Conservation (phyloP, 2,888 invertebrate genomes). For the Crossocerus cetratus region DNA sequence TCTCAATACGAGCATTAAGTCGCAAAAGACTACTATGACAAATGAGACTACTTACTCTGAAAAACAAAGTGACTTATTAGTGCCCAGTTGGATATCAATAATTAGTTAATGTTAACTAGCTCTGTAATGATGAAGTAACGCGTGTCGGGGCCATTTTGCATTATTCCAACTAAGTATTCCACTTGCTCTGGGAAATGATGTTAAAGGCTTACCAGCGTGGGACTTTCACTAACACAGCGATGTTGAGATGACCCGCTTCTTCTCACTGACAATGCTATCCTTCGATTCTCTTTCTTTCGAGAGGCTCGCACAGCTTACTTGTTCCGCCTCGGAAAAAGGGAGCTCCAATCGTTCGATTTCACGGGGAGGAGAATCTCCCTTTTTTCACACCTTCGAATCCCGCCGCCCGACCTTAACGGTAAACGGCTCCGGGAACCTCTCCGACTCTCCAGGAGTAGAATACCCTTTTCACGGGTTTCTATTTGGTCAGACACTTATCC, state of each 20-base stretch:
- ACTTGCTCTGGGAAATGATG: too few species aligned
- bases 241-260: slow-evolving; percentile 33
- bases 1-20: too few species aligned
- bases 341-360: slow-evolving; percentile 6
- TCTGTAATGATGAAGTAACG: too few species aligned
- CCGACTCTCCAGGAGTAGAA: background rate
- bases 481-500: too few species aligned
- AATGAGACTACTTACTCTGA: too few species aligned
- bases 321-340: background rate
- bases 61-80: too few species aligned
- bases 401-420: background rate
- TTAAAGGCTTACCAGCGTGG: background rate
- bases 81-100: too few species aligned
- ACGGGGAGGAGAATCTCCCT: background rate
- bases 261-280: slow-evolving; percentile 38
- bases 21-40: too few species aligned
- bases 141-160: too few species aligned
- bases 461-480: too few species aligned
- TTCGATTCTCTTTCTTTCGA: slow-evolving; percentile 7
- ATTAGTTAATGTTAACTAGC: too few species aligned
- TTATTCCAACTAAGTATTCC: too few species aligned
- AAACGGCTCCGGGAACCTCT: background rate
- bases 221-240: slow-evolving; percentile 56
- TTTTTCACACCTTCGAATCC: background rate
- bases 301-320: background rate